Base-by-base conservation (phyloP, 2,113 vertebrate species). In the Nyctereutes procyonoides region DNA sequence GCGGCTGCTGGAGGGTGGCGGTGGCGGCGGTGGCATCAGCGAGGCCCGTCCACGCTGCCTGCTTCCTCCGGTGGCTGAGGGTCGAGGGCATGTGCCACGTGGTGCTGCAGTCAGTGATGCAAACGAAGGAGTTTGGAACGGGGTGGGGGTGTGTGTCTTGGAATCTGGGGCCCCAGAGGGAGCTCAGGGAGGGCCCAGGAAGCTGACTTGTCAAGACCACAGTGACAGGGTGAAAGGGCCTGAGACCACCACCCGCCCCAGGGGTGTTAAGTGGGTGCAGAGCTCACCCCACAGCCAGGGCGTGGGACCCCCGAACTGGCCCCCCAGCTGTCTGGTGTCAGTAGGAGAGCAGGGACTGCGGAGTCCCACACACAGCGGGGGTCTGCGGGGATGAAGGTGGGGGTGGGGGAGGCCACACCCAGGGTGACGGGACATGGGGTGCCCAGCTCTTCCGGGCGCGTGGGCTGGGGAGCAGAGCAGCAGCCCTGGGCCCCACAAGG, bases 371-470 rank as follows among this genome's bases (percentile, higher is more conserved):
- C 11, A 13, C 38, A 14, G 11, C 4, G 73, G 38, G 73, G 8
- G 13, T 48, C 8, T 28, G 73, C 24, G 43, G 43, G 48, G 24
- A 28, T 15, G 73, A 76, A 22, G 20, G 24, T 10, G 1, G 10
- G 22, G 65, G 26, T 1, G 0, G 8, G 2, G 62, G 63, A 35
- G 14, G 38, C 8, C 28, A 11, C 8, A 3, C 19, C 13, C 43
- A 51, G 43, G 51, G 14, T 77, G 74, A 77, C 74, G 17, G 26
- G 74, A 51, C 26, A 2, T 17, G 43, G 74, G 26, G 24, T 13
- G 26, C 71, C 28, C 10, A 1, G 82, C 4, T 10, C 30, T 38
- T 10, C 55, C 0, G 26, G 63, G 62, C 0, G 0, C 11, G 26
- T 2, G 10, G 10, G 20, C 56, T 1, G 5, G n/a, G 22, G 35